Evolutionary conservation across 1,140 invertebrate genomes (phyloP).

Genomic region (Drosophila kepulauana): DNA sequence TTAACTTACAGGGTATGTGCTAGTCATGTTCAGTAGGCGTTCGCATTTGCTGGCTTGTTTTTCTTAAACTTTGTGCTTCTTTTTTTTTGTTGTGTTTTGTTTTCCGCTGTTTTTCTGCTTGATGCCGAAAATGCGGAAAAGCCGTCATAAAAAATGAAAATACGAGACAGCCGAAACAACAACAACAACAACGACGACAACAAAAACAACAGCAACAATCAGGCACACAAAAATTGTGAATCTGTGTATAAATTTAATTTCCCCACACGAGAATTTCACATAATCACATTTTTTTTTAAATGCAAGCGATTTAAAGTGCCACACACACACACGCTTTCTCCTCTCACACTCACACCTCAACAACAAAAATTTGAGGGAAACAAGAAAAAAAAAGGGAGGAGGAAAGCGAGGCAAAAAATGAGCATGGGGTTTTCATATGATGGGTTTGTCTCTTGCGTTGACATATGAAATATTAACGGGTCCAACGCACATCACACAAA

Average conservation of each 20-base stretch:
- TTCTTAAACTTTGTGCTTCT: slow-evolving; percentile 8
- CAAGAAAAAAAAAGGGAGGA: not conserved
- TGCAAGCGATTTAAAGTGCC: slow-evolving; percentile 71
- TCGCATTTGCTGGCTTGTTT: not conserved
- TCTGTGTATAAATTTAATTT: slow-evolving; percentile 81
- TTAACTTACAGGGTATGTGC: slow-evolving; percentile 5
- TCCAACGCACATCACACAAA: slow-evolving; percentile 48
- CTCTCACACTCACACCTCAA: slow-evolving; percentile 15
- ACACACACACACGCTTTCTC: too few species aligned
- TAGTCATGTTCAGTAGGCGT: not conserved
- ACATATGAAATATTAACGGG: slow-evolving; percentile 82
- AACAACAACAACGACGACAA: slow-evolving; percentile 28
- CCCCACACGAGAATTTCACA: slow-evolving; percentile 69
- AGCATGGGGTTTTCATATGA: slow-evolving; percentile 15
- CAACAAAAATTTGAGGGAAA: not conserved
- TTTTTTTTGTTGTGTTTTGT: slow-evolving; percentile 11
- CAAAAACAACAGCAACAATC: slow-evolving; percentile 22
- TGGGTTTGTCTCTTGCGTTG: slow-evolving; percentile 58
- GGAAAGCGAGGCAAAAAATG: not conserved
- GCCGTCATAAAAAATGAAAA: slow-evolving; percentile 78
- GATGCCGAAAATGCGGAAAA: slow-evolving; percentile 73
- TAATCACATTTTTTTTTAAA: slow-evolving; percentile 82
- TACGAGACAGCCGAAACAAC: slow-evolving; percentile 41
- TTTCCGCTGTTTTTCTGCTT: slow-evolving; percentile 46
- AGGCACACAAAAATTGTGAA: slow-evolving; percentile 59